Conservation (phyloP, 2,888 invertebrate genomes). For the Amphipoea oculea region DNA sequence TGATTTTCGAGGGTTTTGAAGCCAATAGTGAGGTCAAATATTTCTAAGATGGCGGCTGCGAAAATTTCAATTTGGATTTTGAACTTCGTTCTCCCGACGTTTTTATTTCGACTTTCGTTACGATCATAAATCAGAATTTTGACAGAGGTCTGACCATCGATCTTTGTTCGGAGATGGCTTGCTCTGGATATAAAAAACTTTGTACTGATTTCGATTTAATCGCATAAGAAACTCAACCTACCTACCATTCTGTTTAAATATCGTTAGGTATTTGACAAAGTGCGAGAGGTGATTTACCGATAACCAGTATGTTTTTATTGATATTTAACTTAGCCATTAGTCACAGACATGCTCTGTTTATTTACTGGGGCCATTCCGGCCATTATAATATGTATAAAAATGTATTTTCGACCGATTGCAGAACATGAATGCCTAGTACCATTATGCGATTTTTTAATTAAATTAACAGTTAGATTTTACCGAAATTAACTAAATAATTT, state of each 20-base stretch:
- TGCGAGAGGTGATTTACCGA: conserved; percentile 17
- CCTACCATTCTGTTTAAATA: not conserved
- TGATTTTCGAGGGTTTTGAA: no score
- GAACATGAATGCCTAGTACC: conserved; percentile 2
- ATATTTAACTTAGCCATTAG: conserved; percentile 37
- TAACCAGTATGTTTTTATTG: conserved; percentile 27
- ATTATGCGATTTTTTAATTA: not conserved
- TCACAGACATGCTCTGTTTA: conserved; percentile 36
- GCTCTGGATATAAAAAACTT: not conserved
- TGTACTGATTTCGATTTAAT: not conserved
- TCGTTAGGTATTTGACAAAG: not conserved
- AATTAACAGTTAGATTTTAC: not conserved
- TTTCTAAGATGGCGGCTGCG: no score
- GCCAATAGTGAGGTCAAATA: no score
- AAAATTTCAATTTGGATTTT: no score
- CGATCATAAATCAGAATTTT: conserved; percentile 16
- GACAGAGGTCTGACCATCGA: not conserved
- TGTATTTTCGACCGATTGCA: conserved; percentile 2
- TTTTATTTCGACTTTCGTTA: not conserved
- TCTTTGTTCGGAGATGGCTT: not conserved
- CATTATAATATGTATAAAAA: conserved; percentile 16
- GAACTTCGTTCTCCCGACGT: no score
- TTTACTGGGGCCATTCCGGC: not conserved
- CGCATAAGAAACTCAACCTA: no score
- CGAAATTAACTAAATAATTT: not conserved